These are phyloP conservation scores for Dicyrtomina minuta DNA, from an alignment of 2,888 invertebrate genomes.

Conservation along the genomic window DNA sequence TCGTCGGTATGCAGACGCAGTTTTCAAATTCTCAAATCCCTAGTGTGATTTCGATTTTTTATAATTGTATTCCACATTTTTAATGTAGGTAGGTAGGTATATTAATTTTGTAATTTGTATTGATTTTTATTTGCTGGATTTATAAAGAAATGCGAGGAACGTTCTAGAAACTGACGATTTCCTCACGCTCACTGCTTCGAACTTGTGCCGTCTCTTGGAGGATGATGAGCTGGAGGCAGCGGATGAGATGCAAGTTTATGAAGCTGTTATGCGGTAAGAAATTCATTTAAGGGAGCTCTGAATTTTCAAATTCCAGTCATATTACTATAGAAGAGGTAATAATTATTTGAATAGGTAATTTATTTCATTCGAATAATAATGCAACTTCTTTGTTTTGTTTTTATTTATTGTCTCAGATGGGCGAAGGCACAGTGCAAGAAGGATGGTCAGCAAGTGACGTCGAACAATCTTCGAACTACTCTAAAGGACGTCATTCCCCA, in stretches of 20 bases:
- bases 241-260: slow-evolving; percentile 32
- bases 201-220: slow-evolving; percentile 20
- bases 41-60: background rate
- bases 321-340: background rate
- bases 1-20: slow-evolving; percentile 11
- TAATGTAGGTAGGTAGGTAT: background rate
- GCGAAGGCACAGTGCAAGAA: slow-evolving; percentile 29
- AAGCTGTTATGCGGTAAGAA: slow-evolving; percentile 17
- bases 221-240: slow-evolving; percentile 30
- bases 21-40: too few species aligned
- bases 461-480: slow-evolving; percentile 4
- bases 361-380: too few species aligned
- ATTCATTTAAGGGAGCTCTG: too few species aligned
- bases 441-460: slow-evolving; percentile 26
- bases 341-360: too few species aligned
- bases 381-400: too few species aligned
- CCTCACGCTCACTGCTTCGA: slow-evolving; percentile 4
- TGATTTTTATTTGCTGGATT: background rate
- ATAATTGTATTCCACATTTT: background rate
- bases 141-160: slow-evolving; percentile 24
- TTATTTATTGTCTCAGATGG: slow-evolving; percentile 15
- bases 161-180: slow-evolving; percentile 30
- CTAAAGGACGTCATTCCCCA: slow-evolving; percentile 28
- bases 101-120: too few species aligned
- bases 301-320: background rate